These are phyloP conservation scores for Hyposoter dolosus DNA, from an alignment of 2,888 invertebrate genomes.

Conservation along the genomic window DNA sequence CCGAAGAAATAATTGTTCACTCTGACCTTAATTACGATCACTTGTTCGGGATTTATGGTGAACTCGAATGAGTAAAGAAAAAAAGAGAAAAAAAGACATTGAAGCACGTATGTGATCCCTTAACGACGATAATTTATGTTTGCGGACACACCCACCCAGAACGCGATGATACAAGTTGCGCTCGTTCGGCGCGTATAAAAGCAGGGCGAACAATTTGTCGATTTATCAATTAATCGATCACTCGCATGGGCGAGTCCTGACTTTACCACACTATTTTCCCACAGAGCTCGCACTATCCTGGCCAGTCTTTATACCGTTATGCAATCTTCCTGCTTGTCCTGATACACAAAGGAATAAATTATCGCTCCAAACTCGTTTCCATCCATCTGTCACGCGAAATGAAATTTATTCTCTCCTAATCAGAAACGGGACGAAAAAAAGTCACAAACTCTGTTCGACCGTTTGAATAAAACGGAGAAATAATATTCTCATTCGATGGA, in stretches of 20 bases:
- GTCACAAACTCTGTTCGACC: no score
- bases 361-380: not conserved
- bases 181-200: constrained; percentile 19
- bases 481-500: not conserved
- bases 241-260: constrained; percentile 7
- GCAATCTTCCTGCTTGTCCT: constrained; percentile 9
- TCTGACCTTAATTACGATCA: constrained; percentile 72
- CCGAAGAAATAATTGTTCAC: constrained; percentile 67
- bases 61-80: constrained; percentile 34
- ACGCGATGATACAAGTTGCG: constrained; percentile 23
- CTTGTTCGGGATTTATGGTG: constrained; percentile 69
- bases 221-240: constrained; percentile 61
- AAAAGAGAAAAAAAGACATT: constrained; percentile 43
- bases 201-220: constrained; percentile 21
- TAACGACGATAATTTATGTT: constrained; percentile 51
- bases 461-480: not conserved
- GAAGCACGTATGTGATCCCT: constrained; percentile 49
- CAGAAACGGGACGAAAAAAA: not conserved
- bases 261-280: not conserved
- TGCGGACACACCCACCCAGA: constrained; percentile 57
- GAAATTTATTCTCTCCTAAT: not conserved
- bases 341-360: not conserved
- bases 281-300: not conserved
- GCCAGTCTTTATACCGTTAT: not conserved
- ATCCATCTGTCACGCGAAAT: not conserved